Conservation (phyloP, 2,113 vertebrate species). For the Callocephalon fimbriatum region DNA sequence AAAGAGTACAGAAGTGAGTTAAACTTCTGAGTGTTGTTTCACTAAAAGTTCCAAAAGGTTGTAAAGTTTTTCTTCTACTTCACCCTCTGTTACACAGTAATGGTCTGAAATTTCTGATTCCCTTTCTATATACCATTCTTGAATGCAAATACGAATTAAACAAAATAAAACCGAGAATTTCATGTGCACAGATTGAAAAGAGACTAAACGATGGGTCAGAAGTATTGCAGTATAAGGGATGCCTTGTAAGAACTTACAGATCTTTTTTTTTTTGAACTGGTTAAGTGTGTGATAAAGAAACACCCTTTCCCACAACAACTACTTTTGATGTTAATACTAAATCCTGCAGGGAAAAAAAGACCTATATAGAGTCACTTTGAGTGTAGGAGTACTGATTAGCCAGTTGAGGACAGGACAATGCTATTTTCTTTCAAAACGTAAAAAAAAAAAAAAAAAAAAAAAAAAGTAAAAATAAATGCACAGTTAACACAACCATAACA, state of each 20-base stretch:
- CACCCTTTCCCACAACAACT: background rate
- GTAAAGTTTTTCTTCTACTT: background rate
- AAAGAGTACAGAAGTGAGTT: background rate
- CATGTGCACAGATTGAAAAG: slow-evolving; percentile 8
- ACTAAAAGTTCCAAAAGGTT: background rate
- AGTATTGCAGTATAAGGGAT: background rate
- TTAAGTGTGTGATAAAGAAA: background rate
- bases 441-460: background rate
- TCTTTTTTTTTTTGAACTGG: background rate
- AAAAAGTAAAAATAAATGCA: slow-evolving; percentile 35
- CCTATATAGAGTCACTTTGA: background rate
- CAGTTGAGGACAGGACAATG: slow-evolving; percentile 30
- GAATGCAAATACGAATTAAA: background rate
- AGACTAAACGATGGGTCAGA: background rate
- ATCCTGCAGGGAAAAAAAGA: background rate
- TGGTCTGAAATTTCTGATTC: background rate
- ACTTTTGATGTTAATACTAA: slow-evolving; percentile 36
- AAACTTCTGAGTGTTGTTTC: background rate
- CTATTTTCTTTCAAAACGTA: background rate
- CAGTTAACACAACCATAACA: slow-evolving; percentile 26
- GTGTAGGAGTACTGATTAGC: slow-evolving; percentile 13
- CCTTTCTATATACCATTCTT: background rate
- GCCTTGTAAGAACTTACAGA: background rate
- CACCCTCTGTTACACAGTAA: background rate
- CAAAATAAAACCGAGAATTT: background rate